phyloP scores from a whole-genome alignment of 35 echinoderm and acorn worm genomes.

The Eucidaris tribuloides region DNA sequence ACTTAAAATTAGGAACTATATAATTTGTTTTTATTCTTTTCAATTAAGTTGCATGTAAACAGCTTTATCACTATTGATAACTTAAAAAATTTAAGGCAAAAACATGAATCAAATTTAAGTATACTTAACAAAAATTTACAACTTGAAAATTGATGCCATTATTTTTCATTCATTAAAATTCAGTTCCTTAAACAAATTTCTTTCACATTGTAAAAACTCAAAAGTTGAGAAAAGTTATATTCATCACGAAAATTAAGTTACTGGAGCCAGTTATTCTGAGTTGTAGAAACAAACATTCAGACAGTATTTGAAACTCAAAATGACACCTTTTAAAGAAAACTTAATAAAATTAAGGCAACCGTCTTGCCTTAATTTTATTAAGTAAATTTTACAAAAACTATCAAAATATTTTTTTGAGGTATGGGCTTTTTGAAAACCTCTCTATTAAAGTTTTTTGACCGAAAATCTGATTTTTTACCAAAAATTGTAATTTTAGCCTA shows the following conservation, averaged over 20 bases:
- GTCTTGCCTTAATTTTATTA: too few relatives aligned
- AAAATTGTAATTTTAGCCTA: too few relatives aligned
- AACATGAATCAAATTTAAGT: conserved; percentile 11
- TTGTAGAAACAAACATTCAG: conserved; percentile 9
- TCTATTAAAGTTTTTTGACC: too few relatives aligned
- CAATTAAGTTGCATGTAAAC: conserved; percentile 4
- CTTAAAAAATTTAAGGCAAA: background rate
- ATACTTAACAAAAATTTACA: background rate
- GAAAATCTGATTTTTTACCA: too few relatives aligned
- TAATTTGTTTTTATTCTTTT: conserved; percentile 9
- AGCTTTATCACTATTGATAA: conserved; percentile 8
- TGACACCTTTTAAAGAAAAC: background rate
- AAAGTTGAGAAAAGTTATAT: conserved; percentile 6
- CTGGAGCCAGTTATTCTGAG: conserved; percentile 16
- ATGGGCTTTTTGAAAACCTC: too few relatives aligned
- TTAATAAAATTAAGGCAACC: conserved; percentile 8
- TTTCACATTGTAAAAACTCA: conserved; percentile 10
- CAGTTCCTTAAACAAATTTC: too few relatives aligned
- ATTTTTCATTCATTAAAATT: background rate
- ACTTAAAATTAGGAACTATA: background rate
- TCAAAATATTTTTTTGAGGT: too few relatives aligned
- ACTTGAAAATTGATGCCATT: background rate
- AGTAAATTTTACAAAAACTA: too few relatives aligned
- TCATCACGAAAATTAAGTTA: conserved; percentile 9
- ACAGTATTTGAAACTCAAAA: conserved; percentile 12